Conservation (phyloP, 2,113 vertebrate genomes). For the Hipposideros armiger region DNA sequence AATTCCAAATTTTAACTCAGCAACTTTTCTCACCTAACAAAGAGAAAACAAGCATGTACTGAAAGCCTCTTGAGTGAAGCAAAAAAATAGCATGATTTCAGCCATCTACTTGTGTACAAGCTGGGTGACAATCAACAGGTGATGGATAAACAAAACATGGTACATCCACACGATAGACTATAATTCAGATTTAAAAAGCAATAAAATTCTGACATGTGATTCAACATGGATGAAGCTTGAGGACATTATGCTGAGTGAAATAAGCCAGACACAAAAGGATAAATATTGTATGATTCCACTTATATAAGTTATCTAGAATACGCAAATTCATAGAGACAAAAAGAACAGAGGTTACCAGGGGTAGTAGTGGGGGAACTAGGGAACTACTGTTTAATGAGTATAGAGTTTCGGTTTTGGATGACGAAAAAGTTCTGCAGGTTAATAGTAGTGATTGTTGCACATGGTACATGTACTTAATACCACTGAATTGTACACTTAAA, state of each 20-base stretch:
- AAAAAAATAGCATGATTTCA: not conserved
- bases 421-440: not conserved
- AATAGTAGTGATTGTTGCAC: not conserved
- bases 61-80: not conserved
- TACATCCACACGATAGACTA: not conserved
- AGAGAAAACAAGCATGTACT: not conserved
- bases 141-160: not conserved
- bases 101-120: not conserved
- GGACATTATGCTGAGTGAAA: not conserved
- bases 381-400: not conserved
- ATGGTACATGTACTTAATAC: not conserved
- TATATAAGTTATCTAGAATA: not conserved
- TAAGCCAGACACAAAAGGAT: not conserved
- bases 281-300: not conserved
- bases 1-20: slow-evolving; percentile 48
- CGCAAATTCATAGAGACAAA: not conserved
- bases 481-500: not conserved
- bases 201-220: not conserved
- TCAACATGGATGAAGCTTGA: not conserved
- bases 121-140: not conserved
- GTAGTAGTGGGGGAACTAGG: not conserved
- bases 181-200: not conserved
- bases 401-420: not conserved
- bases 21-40: not conserved
- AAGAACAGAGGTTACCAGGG: not conserved